Evolutionary conservation across 2,113 vertebrate genomes (phyloP), one percentile per base, ranked within the genome.

Genomic region (Cynoglossus semilaevis): DNA sequence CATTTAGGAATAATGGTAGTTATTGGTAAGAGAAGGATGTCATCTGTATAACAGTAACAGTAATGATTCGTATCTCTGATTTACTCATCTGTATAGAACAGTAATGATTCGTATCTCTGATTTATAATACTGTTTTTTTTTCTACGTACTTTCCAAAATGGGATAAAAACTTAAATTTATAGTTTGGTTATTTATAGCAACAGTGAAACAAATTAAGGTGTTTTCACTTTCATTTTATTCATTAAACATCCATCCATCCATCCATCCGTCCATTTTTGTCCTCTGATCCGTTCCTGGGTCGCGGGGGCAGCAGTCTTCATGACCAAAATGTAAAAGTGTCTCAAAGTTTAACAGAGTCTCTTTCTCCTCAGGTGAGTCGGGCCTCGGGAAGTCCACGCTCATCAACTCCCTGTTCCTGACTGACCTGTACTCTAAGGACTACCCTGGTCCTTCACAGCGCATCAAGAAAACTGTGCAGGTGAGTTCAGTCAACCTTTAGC

Each of bases 391-490:
- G 65, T 92, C 91, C 1, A 92, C 91, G 0, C 88, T 92, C 54
- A 92, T 92, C 71, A 92, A 91, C 75, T 92, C 91, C 15, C 82
- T 92, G 48, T 92, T 92, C 77, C 83, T 91, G 61, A 91, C 90
- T 3, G 89, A 92, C 50, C 75, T 92, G 35, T 91, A 92, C 82
- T 91, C 90, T 55, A 91, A 90, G 81, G 89, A 91, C 29, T 91
- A 91, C 58, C 90, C 91, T 0, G 89, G 90, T 0, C 90, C 90
- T 0, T 92, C 91, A 10, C 90, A 87, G 67, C 86, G 90, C 72
- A 90, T 91, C 63, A 92, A 91, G 74, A 92, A 92, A 77, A 92
- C 91, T 4, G 88, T 92, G 34, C 91, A 92, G 89, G 91, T 92
- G 53, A 81, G 1, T 18, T 48, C 35, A 3, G 29, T 9, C n/a